A percentile compares a stretch with the other conserved stretches of the same genome.
phyloP scores from a whole-genome alignment of 2,888 invertebrate species.

The Neria commutata region DNA sequence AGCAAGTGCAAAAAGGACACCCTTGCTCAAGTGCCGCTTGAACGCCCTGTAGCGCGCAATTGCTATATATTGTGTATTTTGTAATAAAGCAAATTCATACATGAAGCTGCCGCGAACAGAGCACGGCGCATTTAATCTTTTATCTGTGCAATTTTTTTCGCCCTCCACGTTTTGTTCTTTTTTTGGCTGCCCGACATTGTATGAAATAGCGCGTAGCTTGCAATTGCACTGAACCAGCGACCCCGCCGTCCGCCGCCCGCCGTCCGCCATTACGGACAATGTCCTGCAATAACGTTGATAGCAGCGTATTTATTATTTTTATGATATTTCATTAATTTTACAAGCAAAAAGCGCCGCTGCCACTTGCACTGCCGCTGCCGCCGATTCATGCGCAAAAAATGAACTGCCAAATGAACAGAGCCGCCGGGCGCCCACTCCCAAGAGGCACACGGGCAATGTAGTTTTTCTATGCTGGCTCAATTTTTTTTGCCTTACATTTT shows the following conservation, averaged over 20 bases:
- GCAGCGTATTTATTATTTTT: slow-evolving; percentile 39
- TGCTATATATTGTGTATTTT: no score
- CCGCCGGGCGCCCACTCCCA: no score
- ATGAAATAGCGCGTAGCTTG: background rate
- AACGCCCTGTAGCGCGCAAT: no score
- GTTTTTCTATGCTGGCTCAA: no score
- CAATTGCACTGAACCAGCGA: background rate
- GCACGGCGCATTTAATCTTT: background rate
- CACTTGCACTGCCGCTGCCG: background rate
- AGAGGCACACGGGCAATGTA: no score
- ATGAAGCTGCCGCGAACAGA: no score
- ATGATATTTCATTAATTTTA: slow-evolving; percentile 41
- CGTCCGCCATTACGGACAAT: slow-evolving; percentile 9
- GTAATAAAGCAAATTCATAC: no score
- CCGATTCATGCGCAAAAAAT: background rate
- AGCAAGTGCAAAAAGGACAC: no score
- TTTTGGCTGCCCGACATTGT: no score
- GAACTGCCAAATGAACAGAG: slow-evolving; percentile 1
- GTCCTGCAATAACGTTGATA: slow-evolving; percentile 39
- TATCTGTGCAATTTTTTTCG: background rate
- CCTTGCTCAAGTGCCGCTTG: no score
- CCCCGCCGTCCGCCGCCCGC: background rate
- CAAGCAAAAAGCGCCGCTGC: background rate
- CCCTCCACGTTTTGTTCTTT: background rate
- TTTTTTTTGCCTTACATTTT: no score